Evolutionary conservation across 2,113 vertebrate genomes (phyloP).

Genomic region (Grus americana): DNA sequence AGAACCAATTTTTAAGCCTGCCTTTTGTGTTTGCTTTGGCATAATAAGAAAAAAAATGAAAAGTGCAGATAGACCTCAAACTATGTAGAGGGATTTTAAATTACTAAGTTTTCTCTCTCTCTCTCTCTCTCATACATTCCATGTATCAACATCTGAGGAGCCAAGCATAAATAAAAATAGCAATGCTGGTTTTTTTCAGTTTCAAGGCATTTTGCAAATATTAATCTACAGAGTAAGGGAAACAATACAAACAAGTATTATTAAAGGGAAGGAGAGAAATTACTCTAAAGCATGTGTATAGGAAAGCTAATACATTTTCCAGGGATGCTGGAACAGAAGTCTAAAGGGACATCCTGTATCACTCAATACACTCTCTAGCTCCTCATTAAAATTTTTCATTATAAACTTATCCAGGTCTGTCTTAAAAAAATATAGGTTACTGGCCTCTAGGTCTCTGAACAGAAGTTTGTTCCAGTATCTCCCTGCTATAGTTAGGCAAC

Average conservation of each 20-base stretch:
- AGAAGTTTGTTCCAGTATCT: neutral
- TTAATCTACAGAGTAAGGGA: neutral
- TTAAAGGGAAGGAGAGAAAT: neutral
- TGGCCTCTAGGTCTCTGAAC: neutral
- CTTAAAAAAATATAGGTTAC: neutral
- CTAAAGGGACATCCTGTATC: neutral
- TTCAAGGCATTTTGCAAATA: neutral
- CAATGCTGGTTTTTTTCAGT: neutral
- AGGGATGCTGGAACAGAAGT: neutral
- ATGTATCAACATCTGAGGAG: conserved; percentile 21
- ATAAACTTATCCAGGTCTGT: neutral
- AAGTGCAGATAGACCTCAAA: conserved; percentile 15
- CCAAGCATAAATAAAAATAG: neutral
- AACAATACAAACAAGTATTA: neutral
- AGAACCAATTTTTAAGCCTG: conserved; percentile 35
- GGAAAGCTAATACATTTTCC: neutral
- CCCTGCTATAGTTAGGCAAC: neutral
- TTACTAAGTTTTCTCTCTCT: neutral
- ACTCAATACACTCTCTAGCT: neutral
- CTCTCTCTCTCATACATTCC: conserved; percentile 9
- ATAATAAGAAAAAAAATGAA: conserved; percentile 42
- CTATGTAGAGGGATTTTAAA: neutral
- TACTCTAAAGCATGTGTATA: rapidly evolving
- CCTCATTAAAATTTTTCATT: neutral
- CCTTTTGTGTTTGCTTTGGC: neutral